Base-by-base conservation (phyloP, 2,113 vertebrate genomes). In the Bathybates hornii region DNA sequence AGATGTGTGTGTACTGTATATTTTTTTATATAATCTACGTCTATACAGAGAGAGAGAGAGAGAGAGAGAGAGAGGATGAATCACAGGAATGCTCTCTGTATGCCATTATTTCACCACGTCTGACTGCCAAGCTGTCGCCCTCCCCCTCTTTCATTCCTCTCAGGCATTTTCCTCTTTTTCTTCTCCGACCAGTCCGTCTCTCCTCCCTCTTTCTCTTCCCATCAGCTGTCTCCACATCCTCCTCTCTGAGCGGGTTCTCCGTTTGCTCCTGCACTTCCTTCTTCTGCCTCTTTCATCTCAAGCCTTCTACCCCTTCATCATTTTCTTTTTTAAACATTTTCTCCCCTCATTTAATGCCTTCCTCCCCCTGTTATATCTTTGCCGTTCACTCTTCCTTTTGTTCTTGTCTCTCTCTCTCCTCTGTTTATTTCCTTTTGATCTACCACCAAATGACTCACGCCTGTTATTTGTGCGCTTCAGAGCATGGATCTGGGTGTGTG, bases 101-200 rank as follows among this genome's bases (percentile, higher is more conserved):
- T 87, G 66, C 48, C 82, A 76, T 92, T 87, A 92, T 89, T 89
- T 91, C 80, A n/a, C 92, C 76, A 81, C 4, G 16, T 93, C 89
- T 81, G 84, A 89, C 87, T 90, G 80, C 50, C 87, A 88, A 90
- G 16, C 87, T 85, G 66, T 76, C 36, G 38, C 82, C 38, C 13
- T 50, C 71, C 54, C 56, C 32, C 16, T 68, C 43, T 59, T 76
- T 80, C 76, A 16, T 71, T 82, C 87, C 68, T 83, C 84, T 82
- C 66, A 79, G 86, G 66, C 86, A 13, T 71, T 87, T 68, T 61
- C 71, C 66, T 16, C 32, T 61, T 68, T 66, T 80, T 82, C 82
- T 19, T 29, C 79, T 89, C 88, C 43, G 59, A 80, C 81, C 84
- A 89, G 90, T 89, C 88, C 68, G 63, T 83, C 82, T 89, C 45